phyloP scores from a whole-genome alignment of 1,140 invertebrate species.

The Laupala kohalensis region DNA sequence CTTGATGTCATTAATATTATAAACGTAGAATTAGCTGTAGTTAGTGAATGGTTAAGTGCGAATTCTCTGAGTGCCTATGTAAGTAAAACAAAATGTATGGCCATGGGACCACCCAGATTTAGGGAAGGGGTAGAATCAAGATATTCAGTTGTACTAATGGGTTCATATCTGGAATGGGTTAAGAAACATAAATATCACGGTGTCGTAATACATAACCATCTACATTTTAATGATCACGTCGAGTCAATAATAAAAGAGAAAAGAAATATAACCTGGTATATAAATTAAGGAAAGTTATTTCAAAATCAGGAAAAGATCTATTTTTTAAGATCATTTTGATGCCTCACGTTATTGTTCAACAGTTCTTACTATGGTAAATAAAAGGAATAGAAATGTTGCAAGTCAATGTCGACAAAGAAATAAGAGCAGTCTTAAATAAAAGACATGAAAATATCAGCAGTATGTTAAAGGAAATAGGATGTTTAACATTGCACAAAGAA shows the following conservation, averaged over 20 bases:
- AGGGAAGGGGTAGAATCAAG: neutral
- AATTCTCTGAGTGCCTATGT: neutral
- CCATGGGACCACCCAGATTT: neutral
- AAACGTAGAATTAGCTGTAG: neutral
- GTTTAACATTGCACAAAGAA: no score
- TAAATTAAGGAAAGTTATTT: neutral
- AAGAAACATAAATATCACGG: neutral
- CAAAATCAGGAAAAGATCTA: neutral
- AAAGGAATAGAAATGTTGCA: no score
- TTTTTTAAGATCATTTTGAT: no score
- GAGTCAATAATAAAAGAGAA: neutral
- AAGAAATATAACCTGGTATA: neutral
- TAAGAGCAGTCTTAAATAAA: no score
- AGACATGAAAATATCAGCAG: no score
- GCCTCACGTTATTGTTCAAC: slow-evolving; percentile 8
- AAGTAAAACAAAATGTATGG: neutral
- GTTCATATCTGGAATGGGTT: slow-evolving; percentile 19
- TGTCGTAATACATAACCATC: neutral
- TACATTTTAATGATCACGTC: neutral
- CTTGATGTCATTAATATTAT: neutral
- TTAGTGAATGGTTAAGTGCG: neutral
- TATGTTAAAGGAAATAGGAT: no score
- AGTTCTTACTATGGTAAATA: slow-evolving; percentile 10
- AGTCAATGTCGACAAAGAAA: no score
- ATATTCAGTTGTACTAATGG: neutral